Base-by-base conservation (phyloP, 1,140 invertebrate genomes). In the Wasmannia auropunctata region DNA sequence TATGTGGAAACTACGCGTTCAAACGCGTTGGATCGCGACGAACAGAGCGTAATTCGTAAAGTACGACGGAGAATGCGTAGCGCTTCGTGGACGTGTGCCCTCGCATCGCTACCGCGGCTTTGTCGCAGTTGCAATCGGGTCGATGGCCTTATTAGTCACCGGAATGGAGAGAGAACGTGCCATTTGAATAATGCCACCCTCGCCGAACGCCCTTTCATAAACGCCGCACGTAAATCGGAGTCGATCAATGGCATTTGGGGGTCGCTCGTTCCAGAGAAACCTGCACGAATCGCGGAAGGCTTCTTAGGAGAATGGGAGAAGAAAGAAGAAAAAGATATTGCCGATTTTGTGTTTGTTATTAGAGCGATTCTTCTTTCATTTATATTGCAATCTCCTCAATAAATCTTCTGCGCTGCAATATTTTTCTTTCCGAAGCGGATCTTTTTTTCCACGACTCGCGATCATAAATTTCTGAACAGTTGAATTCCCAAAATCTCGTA, bases 281-380 rank as follows among this genome's bases (percentile, higher is more conserved):
- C 40, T n/a, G n/a, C n/a, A 34, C 11, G 72, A 37, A 34, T 62
- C 69, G 11, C 7, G 31, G 25, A 65, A 76, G 37, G n/a, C 6
- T 14, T 25, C 19, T 49, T 10, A 86, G 87, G 76, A n/a, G 65
- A 80, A 79, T 85, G 85, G 88, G 87, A 88, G 76, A 60, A 75
- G 84, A 85, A 16, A 34, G 31, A 80, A 85, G 86, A 89, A 87
- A 90, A 86, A 84, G 60, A 88, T 81, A 91, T 65, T n/a, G 37
- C 3, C 7, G 14, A 8, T 54, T n/a, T n/a, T 34, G 8, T 54
- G 14, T 62, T 22, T 14, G 19, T 40, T 67, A 25, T 46, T n/a
- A n/a, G 22, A 70, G 11, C 4, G 28, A 5, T 8, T 43, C 25
- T 31, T 62, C 8, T 62, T 31, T 76, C 5, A 22, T 76, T 28